Base-by-base conservation (phyloP, 2,888 invertebrate genomes). In the Sarcophaga variegata region DNA sequence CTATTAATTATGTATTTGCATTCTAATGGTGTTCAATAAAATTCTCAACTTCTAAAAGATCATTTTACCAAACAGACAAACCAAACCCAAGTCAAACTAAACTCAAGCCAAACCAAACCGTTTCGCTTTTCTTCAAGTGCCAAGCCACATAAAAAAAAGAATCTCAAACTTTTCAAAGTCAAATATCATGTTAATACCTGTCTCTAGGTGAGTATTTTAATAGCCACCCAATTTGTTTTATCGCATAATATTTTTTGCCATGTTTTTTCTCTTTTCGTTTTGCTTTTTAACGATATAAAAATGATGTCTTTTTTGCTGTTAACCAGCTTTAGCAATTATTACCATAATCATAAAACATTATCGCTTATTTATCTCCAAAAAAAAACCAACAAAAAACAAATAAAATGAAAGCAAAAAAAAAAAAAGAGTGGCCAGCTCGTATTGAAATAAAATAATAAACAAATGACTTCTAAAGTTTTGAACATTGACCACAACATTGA, bases 331-430 rank as follows among this genome's bases (percentile, higher is more conserved):
- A 89, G 84, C 88, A 88, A 89, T 88, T 86, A 87, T 88, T 88
- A 87, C 88, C 89, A 88, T 88, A 88, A 87, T 86, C 88, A 87
- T 86, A 84, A 88, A 88, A 88, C 88, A 87, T 88, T 89, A 89
- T 89, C 88, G 89, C 89, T 88, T 88, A 86, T 89, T 89, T 88
- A 89, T 37, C 37, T 88, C 89, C 83, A 84, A 69, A 75, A 70
- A 64, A 49, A 63, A 22, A 47, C 11, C 25, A 20, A 4, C 27
- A 70, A 37, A 37, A 37, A 37, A 1, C 5, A 37, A 6, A 27
- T 6, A 27, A 27, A 27, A 27, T 6, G n/a, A 67, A 25, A 25
- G 25, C 2, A 27, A 27, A 27, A 27, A 27, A 0, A 27, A 27
- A 25, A 25, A 25, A 25, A 25, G 25, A 25, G 37, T 37, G 37